phyloP scores from a whole-genome alignment of 2,113 vertebrate species.

The Lutjanus erythropterus region DNA sequence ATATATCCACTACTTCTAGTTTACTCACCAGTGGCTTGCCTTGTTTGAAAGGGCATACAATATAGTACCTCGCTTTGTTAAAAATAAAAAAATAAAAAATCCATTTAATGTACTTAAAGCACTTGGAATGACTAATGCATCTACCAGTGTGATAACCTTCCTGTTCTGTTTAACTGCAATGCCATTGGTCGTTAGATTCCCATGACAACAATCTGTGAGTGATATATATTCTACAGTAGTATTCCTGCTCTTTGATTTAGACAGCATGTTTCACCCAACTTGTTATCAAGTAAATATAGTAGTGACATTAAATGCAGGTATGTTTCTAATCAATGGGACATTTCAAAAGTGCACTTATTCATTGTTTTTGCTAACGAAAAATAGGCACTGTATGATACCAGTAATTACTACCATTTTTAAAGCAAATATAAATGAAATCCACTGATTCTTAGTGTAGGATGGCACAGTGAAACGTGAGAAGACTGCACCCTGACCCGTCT shows the following conservation, averaged over 20 bases:
- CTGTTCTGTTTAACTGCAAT: constrained; percentile 33
- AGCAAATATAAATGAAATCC: constrained; percentile 23
- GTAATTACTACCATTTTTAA: constrained; percentile 12
- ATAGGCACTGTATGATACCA: constrained; percentile 24
- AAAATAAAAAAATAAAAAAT: constrained; percentile 7
- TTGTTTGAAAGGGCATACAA: constrained; percentile 53
- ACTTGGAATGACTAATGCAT: constrained; percentile 50
- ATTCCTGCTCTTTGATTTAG: constrained; percentile 34
- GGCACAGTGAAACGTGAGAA: neutral
- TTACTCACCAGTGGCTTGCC: constrained; percentile 53
- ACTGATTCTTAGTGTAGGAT: constrained; percentile 4
- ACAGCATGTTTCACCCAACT: constrained; percentile 48
- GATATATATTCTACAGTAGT: constrained; percentile 24
- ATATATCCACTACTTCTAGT: constrained; percentile 16
- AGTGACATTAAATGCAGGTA: constrained; percentile 25
- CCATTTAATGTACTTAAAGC: constrained; percentile 26
- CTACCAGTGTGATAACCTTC: constrained; percentile 27
- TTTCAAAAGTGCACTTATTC: constrained; percentile 74
- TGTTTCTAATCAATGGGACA: constrained; percentile 50
- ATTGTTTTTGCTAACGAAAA: constrained; percentile 31
- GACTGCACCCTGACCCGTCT: constrained; percentile 21
- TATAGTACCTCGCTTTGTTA: constrained; percentile 49
- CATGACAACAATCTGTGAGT: constrained; percentile 25
- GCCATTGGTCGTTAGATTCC: constrained; percentile 54
- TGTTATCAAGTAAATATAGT: constrained; percentile 26